Conservation (phyloP, 30 jellyfish, hydroid and myxozoan genomes). For the Aurelia sp. region DNA sequence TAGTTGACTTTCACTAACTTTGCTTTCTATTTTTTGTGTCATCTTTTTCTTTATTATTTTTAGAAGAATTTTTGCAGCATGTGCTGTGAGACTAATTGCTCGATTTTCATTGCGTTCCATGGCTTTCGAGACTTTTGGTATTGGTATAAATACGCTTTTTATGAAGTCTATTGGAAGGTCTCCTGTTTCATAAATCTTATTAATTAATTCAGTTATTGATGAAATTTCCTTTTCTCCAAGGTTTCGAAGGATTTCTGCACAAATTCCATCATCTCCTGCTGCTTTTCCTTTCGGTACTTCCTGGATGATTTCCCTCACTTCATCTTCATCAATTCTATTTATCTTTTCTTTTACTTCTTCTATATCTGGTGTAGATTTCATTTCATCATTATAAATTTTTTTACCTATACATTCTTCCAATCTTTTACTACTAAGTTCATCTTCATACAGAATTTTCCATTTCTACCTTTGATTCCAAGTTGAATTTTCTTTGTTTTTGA, state of each 20-base stretch:
- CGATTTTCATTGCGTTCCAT: background rate
- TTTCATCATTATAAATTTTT: background rate
- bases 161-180: background rate
- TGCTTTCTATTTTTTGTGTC: background rate
- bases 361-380: background rate
- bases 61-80: constrained; percentile 7
- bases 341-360: background rate
- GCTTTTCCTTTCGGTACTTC: background rate
- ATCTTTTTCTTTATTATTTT: background rate
- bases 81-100: background rate
- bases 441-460: background rate
- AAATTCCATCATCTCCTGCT: constrained; percentile 3
- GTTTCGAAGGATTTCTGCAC: background rate
- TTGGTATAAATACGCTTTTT: background rate
- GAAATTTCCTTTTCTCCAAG: constrained; percentile 3
- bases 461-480: constrained; percentile 1
- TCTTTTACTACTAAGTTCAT: constrained; percentile 1
- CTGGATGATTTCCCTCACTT: constrained; percentile 1
- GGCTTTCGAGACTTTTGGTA: constrained; percentile 1
- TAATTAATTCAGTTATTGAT: background rate
- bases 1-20: no score
- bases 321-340: background rate
- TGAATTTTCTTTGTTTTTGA: background rate
- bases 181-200: no score
- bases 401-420: background rate